Base-by-base conservation (phyloP, 2,888 invertebrate genomes). In the Euzophera pinguis region DNA sequence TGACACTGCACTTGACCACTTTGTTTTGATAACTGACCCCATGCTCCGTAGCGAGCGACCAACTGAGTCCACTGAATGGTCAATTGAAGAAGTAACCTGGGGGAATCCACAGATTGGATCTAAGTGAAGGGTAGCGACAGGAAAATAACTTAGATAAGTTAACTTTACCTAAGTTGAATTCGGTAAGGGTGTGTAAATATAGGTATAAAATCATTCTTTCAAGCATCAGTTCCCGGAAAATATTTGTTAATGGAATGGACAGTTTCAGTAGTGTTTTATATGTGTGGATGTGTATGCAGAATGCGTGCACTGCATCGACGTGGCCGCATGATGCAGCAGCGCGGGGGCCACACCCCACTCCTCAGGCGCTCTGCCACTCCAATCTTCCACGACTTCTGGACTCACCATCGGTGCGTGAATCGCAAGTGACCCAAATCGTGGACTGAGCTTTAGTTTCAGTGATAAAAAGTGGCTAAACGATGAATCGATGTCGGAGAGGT, bases 401-500 rank as follows among this genome's bases (percentile, higher is more conserved):
- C 47, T 45, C 48, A 50, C 56, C 53, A 42, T 43, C 42, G 49
- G 52, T 53, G 57, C 53, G 60, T 60, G 60, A 62, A 61, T 63
- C 48, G 53, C 53, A 62, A 63, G 59, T 73, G 70, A 73, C 71
- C 73, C 63, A 72, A 69, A 73, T 76, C 59, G 45, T 52, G 50
- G 22, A 57, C 57, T 55, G 52, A 63, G 64, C 66, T 71, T 71
- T 66, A 65, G 64, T 71, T 72, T 73, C 60, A 67, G 72, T 71
- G 68, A 71, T 73, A 75, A 77, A 75, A 75, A 71, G 65, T 69
- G 55, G 62, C 64, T 64, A 68, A 75, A 73, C 70, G 70, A 62
- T 71, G 73, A 79, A 81, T 81, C 78, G 77, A 82, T 82, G 80
- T 71, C 67, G 60, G 64, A 66, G 62, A 64, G 64, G 60, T 63